Conservation (phyloP, 2,113 vertebrate species). For the Coryphaenoides rupestris region DNA sequence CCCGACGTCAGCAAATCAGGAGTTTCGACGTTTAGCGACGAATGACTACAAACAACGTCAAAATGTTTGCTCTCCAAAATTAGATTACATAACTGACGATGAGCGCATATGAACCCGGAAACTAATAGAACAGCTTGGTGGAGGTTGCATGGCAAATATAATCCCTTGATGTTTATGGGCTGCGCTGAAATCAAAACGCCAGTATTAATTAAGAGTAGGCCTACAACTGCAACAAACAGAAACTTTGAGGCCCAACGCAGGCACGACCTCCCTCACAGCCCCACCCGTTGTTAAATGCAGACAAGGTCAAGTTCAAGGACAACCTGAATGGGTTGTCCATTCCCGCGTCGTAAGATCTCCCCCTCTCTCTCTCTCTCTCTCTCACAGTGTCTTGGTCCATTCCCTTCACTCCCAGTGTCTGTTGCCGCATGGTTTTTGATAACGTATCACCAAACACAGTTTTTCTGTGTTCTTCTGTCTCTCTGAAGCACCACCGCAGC, state of each 20-base stretch:
- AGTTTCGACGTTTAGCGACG: no score
- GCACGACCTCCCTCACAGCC: neutral
- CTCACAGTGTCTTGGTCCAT: no score
- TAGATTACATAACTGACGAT: no score
- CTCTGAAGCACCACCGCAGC: neutral
- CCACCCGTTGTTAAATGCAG: slow-evolving; percentile 28
- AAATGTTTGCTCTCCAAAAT: no score
- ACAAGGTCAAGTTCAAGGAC: slow-evolving; percentile 48
- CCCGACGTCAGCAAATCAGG: no score
- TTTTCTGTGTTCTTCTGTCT: neutral
- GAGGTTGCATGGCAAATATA: neutral
- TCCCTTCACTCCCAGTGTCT: no score
- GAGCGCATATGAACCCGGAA: no score
- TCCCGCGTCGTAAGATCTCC: no score
- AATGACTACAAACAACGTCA: no score
- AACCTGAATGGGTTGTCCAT: neutral
- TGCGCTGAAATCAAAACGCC: neutral
- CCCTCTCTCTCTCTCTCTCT: no score
- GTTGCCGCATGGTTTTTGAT: neutral
- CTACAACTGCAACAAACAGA: neutral
- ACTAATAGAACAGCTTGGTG: neutral
- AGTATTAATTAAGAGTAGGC: neutral
- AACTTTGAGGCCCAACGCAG: neutral
- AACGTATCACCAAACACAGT: neutral
- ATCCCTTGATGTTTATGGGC: neutral